Evolutionary conservation across 2,888 invertebrate genomes (phyloP), one percentile per base, ranked within the genome.

Genomic region (Eurois occulta): DNA sequence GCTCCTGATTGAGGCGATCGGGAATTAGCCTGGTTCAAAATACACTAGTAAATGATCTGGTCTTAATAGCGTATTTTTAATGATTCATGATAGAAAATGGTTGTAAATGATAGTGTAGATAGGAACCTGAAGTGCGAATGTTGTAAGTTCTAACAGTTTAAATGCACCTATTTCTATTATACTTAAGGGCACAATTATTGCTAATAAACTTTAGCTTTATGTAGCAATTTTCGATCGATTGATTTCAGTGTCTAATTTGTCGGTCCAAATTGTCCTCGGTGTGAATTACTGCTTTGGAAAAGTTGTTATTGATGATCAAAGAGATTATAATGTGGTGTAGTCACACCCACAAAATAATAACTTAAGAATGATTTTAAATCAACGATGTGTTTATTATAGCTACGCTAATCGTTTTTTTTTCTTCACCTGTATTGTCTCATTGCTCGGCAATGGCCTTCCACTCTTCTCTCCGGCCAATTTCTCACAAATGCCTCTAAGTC

Each of bases 51-150:
- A 80, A 84, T 58, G 64, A 75, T 79, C 78, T 77, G 64, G 78
- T 76, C 72, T 80, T 88, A 84, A 88, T 84, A 76, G 87, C 58
- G 76, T 86, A 83, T 87, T 88, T 88, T 88, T 87, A 89, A 88
- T 88, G 87, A 86, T 86, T 80, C 83, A 86, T 85, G 76, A 82
- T 80, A 70, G 78, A 80, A 85, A 87, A 86, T 84, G 67, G 72
- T 73, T 80, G 86, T 84, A 81, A 87, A 86, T 88, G 80, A 87
- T 84, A 73, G 83, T 77, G 69, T 69, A 80, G 87, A 87, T 88
- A 88, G 68, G 58, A 55, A 38, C 32, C 60, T 78, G 65, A 84
- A 79, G 79, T 75, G 80, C 65, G 67, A 84, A 82, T 86, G 78
- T 72, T 83, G 86, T 83, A 78, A 75, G 73, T 79, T 71, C 72